A percentile compares a stretch with the other conserved stretches of the same genome.
Evolutionary conservation across 1,140 invertebrate genomes (phyloP).

Genomic region (Anoplolepis gracilipes): DNA sequence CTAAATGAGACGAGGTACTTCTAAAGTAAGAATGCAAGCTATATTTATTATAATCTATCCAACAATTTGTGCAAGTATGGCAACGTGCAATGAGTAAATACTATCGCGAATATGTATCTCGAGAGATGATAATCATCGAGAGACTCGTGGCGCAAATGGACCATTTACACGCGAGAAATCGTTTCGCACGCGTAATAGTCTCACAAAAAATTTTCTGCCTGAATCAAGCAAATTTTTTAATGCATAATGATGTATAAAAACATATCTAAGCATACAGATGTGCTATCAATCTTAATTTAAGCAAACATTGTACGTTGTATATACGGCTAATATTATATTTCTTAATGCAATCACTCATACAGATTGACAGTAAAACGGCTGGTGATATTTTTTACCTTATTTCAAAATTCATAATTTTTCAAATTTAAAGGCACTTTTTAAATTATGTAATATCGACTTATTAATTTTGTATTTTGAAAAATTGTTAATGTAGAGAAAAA

Average conservation of each 20-base stretch:
- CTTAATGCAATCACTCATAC: background rate
- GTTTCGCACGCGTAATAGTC: background rate
- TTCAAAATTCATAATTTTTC: background rate
- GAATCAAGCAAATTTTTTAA: background rate
- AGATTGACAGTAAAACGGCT: background rate
- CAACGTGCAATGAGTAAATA: background rate
- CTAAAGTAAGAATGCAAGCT: background rate
- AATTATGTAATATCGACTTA: background rate
- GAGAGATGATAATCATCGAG: background rate
- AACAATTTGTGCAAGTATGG: background rate
- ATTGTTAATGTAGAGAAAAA: background rate
- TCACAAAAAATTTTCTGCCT: background rate
- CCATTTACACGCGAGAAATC: conserved; percentile 14
- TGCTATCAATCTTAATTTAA: too few species aligned
- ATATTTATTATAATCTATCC: background rate
- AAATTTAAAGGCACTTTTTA: background rate
- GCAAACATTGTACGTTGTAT: too few species aligned
- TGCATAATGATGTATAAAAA: background rate
- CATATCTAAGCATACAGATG: too few species aligned
- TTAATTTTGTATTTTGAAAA: background rate
- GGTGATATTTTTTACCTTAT: background rate
- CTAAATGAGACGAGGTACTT: background rate
- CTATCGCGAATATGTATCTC: background rate
- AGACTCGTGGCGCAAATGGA: background rate
- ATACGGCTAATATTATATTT: background rate